Percentiles rank a stretch among this genome's conserved stretches.
phyloP scores from a whole-genome alignment of 2,113 vertebrate species.

The Sinocyclocheilus rhinocerous region DNA sequence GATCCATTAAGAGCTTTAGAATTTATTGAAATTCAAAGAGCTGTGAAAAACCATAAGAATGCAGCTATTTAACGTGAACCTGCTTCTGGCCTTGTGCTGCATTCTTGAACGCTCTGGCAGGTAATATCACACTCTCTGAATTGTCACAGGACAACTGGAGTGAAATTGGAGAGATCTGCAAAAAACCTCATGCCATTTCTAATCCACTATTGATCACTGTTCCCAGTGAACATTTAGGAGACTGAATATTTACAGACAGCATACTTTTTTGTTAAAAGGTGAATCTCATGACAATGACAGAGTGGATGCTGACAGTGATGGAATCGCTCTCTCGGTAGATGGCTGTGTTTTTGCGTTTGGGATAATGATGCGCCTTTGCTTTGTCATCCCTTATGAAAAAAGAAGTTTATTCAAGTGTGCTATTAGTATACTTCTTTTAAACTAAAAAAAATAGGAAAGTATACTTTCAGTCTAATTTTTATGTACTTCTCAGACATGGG shows the following conservation, averaged over 20 bases:
- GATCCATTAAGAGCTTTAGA: conserved; percentile 4
- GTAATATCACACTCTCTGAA: conserved; percentile 10
- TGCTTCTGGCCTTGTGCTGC: neutral
- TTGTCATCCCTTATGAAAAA: too few species aligned
- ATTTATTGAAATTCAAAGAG: conserved; percentile 33
- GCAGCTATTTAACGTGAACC: neutral
- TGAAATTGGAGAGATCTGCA: neutral
- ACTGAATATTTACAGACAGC: neutral
- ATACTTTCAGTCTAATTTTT: too few species aligned
- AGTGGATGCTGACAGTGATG: conserved; percentile 11
- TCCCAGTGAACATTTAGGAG: neutral
- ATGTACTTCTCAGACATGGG: too few species aligned
- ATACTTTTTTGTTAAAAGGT: neutral
- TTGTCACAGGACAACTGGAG: neutral
- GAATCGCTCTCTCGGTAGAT: neutral
- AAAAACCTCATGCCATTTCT: neutral
- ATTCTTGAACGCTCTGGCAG: neutral
- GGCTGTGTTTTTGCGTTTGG: neutral
- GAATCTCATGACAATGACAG: neutral
- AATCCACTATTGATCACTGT: neutral
- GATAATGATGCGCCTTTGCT: neutral
- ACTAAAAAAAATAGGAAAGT: too few species aligned
- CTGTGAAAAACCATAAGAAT: conserved; percentile 20
- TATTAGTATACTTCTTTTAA: too few species aligned
- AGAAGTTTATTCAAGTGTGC: too few species aligned